Evolutionary conservation across 2,888 invertebrate genomes (phyloP).

Genomic region (Hypena proboscidalis): DNA sequence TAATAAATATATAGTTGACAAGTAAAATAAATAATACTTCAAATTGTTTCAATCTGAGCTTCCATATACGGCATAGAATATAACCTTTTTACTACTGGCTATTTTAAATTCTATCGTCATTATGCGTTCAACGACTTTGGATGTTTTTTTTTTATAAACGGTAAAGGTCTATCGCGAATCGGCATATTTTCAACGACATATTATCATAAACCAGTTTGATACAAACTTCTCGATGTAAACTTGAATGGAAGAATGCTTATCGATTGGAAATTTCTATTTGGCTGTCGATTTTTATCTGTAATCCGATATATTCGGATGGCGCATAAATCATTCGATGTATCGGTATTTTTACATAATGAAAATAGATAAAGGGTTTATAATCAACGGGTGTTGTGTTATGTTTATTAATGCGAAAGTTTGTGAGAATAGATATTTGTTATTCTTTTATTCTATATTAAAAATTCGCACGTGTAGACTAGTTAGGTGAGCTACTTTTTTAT

Average conservation of each 20-base stretch:
- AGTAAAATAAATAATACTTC: slow-evolving; percentile 28
- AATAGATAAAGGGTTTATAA: slow-evolving; percentile 30
- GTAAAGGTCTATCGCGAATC: slow-evolving; percentile 51
- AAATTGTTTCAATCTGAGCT: slow-evolving; percentile 16
- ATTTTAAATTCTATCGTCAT: slow-evolving; percentile 57
- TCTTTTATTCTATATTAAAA: slow-evolving; percentile 4
- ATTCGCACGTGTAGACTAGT: too few relatives aligned
- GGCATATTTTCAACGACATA: slow-evolving; percentile 43
- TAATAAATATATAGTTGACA: slow-evolving; percentile 17
- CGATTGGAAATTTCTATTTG: slow-evolving; percentile 33
- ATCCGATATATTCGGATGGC: slow-evolving; percentile 28
- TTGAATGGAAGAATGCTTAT: slow-evolving; percentile 32
- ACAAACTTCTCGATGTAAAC: slow-evolving; percentile 29
- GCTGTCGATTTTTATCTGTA: slow-evolving; percentile 33
- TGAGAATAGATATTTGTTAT: not conserved
- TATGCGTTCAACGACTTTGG: slow-evolving; percentile 64
- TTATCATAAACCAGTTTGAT: slow-evolving; percentile 35
- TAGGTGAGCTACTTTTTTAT: too few relatives aligned
- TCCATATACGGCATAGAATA: slow-evolving; percentile 17
- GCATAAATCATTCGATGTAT: slow-evolving; percentile 37
- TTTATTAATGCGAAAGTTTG: slow-evolving; percentile 13
- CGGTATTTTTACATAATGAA: slow-evolving; percentile 23
- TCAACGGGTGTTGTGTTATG: slow-evolving; percentile 29
- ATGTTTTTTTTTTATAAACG: slow-evolving; percentile 45
- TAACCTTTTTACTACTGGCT: slow-evolving; percentile 28